Conservation (phyloP, 2,113 vertebrate genomes). For the Herpetotheres cachinnans region DNA sequence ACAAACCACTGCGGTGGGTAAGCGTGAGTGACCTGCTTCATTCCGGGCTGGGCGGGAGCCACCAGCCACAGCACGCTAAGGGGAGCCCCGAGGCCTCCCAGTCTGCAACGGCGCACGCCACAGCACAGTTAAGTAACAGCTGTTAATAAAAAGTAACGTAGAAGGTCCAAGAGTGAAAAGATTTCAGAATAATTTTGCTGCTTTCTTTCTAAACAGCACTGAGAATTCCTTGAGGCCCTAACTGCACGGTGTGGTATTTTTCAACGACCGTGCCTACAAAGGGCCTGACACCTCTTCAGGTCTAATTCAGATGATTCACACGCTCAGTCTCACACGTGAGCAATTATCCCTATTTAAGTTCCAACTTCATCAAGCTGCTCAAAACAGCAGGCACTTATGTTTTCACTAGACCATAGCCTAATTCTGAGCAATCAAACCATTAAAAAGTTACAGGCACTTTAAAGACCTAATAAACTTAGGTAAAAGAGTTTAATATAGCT, state of each 20-base stretch:
- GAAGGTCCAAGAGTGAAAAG: not conserved
- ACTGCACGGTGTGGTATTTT: not conserved
- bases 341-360: not conserved
- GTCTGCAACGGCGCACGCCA: not conserved
- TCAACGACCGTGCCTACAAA: not conserved
- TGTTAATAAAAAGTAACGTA: not conserved
- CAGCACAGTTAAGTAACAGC: not conserved
- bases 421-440: not conserved
- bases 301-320: not conserved
- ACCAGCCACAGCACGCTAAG: no score
- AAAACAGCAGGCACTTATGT: not conserved
- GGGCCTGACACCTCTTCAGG: not conserved
- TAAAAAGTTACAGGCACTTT: not conserved
- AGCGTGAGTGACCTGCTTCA: not conserved
- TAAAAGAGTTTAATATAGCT: not conserved
- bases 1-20: not conserved
- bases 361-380: not conserved
- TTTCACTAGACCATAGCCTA: not conserved
- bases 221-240: not conserved
- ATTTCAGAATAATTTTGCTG: not conserved
- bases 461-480: not conserved
- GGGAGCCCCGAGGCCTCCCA: not conserved
- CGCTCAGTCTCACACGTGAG: not conserved
- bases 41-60: no score
- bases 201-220: not conserved